These are phyloP conservation scores for Gambusia holbrooki DNA, from an alignment of 2,113 vertebrate genomes.

Conservation along the genomic window DNA sequence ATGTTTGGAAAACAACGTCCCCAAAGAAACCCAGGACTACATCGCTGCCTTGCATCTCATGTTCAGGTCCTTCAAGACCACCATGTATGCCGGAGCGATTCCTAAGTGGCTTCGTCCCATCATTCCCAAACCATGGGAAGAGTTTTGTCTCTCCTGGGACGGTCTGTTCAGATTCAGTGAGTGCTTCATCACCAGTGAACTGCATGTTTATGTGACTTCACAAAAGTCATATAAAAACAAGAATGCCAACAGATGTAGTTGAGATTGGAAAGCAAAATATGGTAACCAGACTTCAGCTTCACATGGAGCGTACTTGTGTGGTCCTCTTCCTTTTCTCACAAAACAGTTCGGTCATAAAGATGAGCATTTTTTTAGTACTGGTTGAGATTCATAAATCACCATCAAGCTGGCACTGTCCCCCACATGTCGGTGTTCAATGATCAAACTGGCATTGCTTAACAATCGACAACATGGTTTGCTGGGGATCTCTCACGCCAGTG, in stretches of 20 bases:
- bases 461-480: background rate
- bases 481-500: too few species aligned
- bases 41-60: conserved; percentile 89
- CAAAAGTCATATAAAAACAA: background rate
- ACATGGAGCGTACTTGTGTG: background rate
- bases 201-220: background rate
- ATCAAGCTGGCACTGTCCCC: background rate
- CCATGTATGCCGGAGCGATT: conserved; percentile 93
- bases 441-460: background rate
- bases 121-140: conserved; percentile 91
- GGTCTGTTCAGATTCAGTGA: conserved; percentile 96
- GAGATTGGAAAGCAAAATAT: background rate
- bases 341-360: background rate
- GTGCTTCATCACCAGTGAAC: conserved; percentile 34
- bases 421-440: background rate
- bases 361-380: background rate
- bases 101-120: conserved; percentile 91
- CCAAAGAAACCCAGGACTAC: conserved; percentile 86
- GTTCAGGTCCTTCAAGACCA: conserved; percentile 96
- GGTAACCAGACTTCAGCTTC: background rate
- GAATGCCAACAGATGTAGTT: background rate
- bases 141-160: conserved; percentile 94
- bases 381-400: background rate
- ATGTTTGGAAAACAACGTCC: conserved; percentile 86
- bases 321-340: background rate